Evolutionary conservation across 2,797 vertebrate genomes (phyloP).

Genomic region (Schizopygopsis malacanthus): DNA sequence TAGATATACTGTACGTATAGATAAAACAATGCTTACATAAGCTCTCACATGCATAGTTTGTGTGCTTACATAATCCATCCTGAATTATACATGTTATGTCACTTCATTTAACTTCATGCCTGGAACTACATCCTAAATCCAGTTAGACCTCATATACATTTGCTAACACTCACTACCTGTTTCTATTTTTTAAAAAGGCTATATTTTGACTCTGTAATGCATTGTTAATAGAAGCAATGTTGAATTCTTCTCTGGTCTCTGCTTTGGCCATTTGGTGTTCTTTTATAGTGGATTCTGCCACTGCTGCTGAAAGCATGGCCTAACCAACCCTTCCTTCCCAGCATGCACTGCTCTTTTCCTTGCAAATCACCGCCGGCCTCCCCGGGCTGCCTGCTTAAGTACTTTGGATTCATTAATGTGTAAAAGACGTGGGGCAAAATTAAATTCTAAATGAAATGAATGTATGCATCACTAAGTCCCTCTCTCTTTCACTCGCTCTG

Average conservation of each 20-base stretch:
- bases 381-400: constrained; percentile 53
- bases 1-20: neutral
- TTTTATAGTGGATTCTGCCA: constrained; percentile 53
- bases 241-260: constrained; percentile 40
- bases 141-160: neutral
- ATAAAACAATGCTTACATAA: constrained; percentile 25
- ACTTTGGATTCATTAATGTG: constrained; percentile 62
- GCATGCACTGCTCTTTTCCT: constrained; percentile 50
- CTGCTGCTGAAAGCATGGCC: constrained; percentile 51
- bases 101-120: constrained; percentile 20
- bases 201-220: neutral
- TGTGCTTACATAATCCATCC: constrained; percentile 19
- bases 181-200: constrained; percentile 20
- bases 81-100: constrained; percentile 41
- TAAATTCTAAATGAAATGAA: constrained; percentile 60
- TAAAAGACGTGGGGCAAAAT: constrained; percentile 60
- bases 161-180: neutral
- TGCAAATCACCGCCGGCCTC: constrained; percentile 55
- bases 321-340: constrained; percentile 38
- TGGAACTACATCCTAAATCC: neutral
- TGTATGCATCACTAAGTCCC: constrained; percentile 55
- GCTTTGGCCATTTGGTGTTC: constrained; percentile 39
- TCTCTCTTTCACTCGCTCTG: constrained; percentile 37
- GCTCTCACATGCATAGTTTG: constrained; percentile 1
- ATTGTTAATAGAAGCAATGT: constrained; percentile 13